Percentiles rank a stretch among this genome's conserved stretches.
Conservation (phyloP, 2,888 invertebrate species). For the Tiliacea citrago region DNA sequence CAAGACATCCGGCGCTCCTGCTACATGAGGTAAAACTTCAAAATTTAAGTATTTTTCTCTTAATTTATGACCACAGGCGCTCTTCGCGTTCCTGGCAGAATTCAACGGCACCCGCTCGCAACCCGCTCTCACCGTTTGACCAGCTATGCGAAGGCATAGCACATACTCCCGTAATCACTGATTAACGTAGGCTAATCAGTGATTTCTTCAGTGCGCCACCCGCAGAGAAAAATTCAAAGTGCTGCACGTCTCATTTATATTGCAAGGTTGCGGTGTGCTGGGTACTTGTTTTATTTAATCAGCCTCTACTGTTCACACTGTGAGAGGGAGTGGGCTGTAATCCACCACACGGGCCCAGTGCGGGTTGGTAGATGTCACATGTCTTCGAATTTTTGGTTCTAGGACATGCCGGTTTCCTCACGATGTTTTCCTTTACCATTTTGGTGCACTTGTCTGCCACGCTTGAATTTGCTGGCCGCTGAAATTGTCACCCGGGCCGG, state of each 20-base stretch:
- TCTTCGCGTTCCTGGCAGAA: neutral
- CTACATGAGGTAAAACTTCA: neutral
- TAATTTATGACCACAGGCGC: neutral
- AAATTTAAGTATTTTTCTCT: neutral
- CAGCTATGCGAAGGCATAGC: neutral
- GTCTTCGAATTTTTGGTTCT: too few species aligned
- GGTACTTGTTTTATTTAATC: too few species aligned
- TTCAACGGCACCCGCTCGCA: neutral
- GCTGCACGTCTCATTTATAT: too few species aligned
- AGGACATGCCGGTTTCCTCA: too few species aligned
- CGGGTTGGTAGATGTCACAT: too few species aligned
- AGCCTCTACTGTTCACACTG: too few species aligned
- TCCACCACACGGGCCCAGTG: too few species aligned
- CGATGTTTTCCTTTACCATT: too few species aligned
- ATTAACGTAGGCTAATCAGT: neutral
- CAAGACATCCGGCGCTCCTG: neutral
- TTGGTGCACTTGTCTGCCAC: neutral
- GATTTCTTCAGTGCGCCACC: neutral
- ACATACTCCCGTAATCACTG: too few species aligned
- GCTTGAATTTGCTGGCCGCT: neutral
- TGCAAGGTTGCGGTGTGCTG: too few species aligned
- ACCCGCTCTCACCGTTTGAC: neutral
- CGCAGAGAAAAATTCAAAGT: neutral
- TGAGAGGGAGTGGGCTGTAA: too few species aligned
- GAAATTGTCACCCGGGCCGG: fast-evolving